phyloP scores from a whole-genome alignment of 30 jellyfish, hydroid and myxozoan species.

The Cassiopea andromeda region DNA sequence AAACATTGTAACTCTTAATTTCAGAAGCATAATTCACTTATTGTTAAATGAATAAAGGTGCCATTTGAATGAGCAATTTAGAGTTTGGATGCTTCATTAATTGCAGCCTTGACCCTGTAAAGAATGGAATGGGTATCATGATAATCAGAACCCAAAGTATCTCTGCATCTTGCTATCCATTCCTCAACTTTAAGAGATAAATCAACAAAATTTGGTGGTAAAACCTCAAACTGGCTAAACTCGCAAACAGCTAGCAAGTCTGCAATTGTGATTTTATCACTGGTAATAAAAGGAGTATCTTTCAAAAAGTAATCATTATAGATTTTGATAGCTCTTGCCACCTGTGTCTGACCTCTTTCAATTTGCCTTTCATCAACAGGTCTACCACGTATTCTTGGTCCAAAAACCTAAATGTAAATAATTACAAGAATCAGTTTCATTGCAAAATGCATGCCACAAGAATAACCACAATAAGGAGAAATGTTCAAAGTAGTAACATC shows the following conservation, averaged over 20 bases:
- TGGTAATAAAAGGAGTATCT: slow-evolving; percentile 72
- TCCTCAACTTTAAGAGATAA: slow-evolving; percentile 49
- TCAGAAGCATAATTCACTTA: too few species aligned
- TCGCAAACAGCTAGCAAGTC: slow-evolving; percentile 87
- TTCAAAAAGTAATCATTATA: slow-evolving; percentile 67
- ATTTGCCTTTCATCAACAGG: slow-evolving; percentile 68
- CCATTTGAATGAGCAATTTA: not conserved
- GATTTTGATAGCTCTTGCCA: slow-evolving; percentile 18
- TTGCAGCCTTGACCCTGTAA: slow-evolving; percentile 32
- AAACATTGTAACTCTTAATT: too few species aligned
- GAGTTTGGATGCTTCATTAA: slow-evolving; percentile 8
- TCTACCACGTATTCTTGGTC: slow-evolving; percentile 73
- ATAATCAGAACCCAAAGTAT: slow-evolving; percentile 70
- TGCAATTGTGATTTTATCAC: slow-evolving; percentile 86
- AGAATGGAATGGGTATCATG: slow-evolving; percentile 74
- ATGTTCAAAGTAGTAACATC: not conserved
- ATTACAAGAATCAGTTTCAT: not conserved
- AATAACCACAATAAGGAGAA: too few species aligned
- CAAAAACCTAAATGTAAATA: slow-evolving; percentile 46
- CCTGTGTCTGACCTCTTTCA: slow-evolving; percentile 20
- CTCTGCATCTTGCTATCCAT: slow-evolving; percentile 76
- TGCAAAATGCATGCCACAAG: not conserved
- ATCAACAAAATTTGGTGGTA: slow-evolving; percentile 31
- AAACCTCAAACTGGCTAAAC: slow-evolving; percentile 78
- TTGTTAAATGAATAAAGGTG: too few species aligned